Evolutionary conservation across 92 coral and sea anemone species (phyloP), one percentile per base, ranked within the genome.

Genomic region (Parazoanthus darwini): DNA sequence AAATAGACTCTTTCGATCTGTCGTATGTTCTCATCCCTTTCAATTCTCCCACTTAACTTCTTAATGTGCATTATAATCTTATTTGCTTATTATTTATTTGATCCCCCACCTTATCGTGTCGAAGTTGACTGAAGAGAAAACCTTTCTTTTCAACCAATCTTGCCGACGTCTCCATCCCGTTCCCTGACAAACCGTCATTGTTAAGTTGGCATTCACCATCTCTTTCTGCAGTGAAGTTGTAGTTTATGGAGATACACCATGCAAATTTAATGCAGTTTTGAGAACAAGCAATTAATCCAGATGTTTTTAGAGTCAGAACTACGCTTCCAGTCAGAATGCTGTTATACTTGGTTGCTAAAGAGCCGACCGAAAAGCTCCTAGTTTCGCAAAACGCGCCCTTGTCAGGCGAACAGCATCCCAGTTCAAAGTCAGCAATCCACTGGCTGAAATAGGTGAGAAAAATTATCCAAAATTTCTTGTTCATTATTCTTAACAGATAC

Each of bases 191-290:
- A 18, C 85, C 85, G 13, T 38, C 58, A 35, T 59, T 63, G 29
- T 81, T 81, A 4, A 81, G 73, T 63, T 81, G 85, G 33, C 85
- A 81, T 10, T 81, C 85, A 22, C 85, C 85, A 9, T 81, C 54
- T 5, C 20, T 59, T 63, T 81, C 72, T 37, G 73, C 74, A 16
- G 72, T 81, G 68, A 58, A 36, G 46, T 81, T 36, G 85, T 81
- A 81, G 72, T 81, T 81, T 8, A 81, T 81, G 35, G 85, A 81
- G 35, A 81, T 38, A 63, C 85, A 81, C 85, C 85, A 81, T 9
- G 72, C 26, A 36, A 33, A 81, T 2, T n/a, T 63, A 9, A 81
- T 38, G 22, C 85, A 81, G 4, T 63, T 81, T 6, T 81, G 85
- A 15, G 85, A 81, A 25, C 85, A 81, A 18, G 72, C 71, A 63